These are phyloP conservation scores for Polypterus bichir DNA, from an alignment of 2,113 vertebrate genomes.

Conservation along the genomic window DNA sequence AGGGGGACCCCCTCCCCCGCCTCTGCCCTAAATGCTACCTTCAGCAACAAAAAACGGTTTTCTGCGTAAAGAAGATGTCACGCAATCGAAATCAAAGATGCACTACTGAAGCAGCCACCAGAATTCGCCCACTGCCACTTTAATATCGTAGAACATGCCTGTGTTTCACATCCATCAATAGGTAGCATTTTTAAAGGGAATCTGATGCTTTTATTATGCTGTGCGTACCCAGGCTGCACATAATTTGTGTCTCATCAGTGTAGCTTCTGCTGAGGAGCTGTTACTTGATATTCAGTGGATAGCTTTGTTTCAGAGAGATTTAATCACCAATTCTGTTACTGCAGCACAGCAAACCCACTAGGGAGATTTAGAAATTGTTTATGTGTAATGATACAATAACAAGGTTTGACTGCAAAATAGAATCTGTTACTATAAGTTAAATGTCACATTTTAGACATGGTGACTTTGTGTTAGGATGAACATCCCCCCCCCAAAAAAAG, in stretches of 20 bases:
- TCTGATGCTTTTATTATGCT: background rate
- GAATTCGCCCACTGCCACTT: too few species aligned
- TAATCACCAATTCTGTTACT: slow-evolving; percentile 37
- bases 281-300: slow-evolving; percentile 42
- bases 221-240: slow-evolving; percentile 6
- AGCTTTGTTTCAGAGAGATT: slow-evolving; percentile 36
- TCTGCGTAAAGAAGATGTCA: too few species aligned
- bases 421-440: slow-evolving; percentile 31
- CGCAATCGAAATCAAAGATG: too few species aligned
- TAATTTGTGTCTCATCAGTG: slow-evolving; percentile 35
- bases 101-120: too few species aligned
- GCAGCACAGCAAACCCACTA: slow-evolving; percentile 25
- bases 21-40: too few species aligned
- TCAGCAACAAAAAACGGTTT: too few species aligned
- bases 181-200: background rate
- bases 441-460: slow-evolving; percentile 45
- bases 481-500: too few species aligned
- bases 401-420: slow-evolving; percentile 25
- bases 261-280: slow-evolving; percentile 28
- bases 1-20: too few species aligned
- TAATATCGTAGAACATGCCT: too few species aligned
- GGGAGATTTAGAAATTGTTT: slow-evolving; percentile 32
- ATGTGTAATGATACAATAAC: slow-evolving; percentile 34
- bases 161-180: too few species aligned
- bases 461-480: slow-evolving; percentile 40